Conservation (phyloP, 2,888 invertebrate genomes). For the Magallana nippona region DNA sequence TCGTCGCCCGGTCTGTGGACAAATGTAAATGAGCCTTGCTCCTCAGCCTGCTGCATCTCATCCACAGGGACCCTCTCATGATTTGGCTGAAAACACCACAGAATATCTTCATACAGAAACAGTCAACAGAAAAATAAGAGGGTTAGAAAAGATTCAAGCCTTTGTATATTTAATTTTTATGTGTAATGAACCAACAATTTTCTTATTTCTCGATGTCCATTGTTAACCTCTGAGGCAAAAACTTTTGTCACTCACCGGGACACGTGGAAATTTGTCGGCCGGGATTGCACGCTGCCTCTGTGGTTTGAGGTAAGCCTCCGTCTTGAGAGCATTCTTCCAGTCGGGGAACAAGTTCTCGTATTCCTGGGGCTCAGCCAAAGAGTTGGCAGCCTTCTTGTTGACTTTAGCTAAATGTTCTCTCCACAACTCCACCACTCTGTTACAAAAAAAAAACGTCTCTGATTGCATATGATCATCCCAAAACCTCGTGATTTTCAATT, state of each 20-base stretch:
- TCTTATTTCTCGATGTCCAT: neutral
- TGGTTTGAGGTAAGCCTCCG: slow-evolving; percentile 84
- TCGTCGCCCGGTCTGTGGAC: slow-evolving; percentile 60
- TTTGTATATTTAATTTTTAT: too few relatives aligned
- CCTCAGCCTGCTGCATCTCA: slow-evolving; percentile 86
- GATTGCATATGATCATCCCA: neutral
- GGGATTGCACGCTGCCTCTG: slow-evolving; percentile 79
- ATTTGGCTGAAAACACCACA: slow-evolving; percentile 74
- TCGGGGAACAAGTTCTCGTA: slow-evolving; percentile 98
- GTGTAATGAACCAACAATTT: neutral
- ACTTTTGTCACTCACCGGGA: slow-evolving; percentile 78
- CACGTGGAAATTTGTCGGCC: slow-evolving; percentile 83
- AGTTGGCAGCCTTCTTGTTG: slow-evolving; percentile 95
- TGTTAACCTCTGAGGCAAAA: too few relatives aligned
- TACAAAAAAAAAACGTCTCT: slow-evolving; percentile 36
- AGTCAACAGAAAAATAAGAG: too few relatives aligned
- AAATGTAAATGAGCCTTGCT: slow-evolving; percentile 81
- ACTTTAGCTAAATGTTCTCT: slow-evolving; percentile 88
- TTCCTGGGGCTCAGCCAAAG: slow-evolving; percentile 95
- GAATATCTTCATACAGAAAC: neutral
- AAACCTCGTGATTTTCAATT: neutral
- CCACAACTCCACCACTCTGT: slow-evolving; percentile 92
- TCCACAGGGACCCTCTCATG: slow-evolving; percentile 86
- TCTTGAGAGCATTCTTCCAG: slow-evolving; percentile 85
- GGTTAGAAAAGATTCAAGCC: too few relatives aligned